phyloP scores from a whole-genome alignment of 2,797 vertebrate species.

The Chloroceryle amazona region DNA sequence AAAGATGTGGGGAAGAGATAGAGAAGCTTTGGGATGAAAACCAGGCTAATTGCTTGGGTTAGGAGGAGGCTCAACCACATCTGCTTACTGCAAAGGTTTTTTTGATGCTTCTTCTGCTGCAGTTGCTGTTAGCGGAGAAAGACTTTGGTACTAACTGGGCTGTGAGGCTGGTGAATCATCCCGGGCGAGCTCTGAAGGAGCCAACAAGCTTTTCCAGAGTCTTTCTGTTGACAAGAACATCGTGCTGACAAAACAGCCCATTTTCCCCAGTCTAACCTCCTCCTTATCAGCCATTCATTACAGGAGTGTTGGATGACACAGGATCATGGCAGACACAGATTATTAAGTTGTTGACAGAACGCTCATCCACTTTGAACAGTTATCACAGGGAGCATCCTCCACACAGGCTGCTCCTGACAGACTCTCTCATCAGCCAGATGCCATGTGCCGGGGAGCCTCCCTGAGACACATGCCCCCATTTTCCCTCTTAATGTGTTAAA shows the following conservation, averaged over 20 bases:
- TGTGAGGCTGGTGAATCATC: not conserved
- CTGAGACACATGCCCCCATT: not conserved
- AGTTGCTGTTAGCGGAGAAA: not conserved
- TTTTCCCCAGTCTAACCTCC: conserved; percentile 47
- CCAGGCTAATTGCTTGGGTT: not conserved
- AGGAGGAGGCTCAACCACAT: not conserved
- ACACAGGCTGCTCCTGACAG: conserved; percentile 65
- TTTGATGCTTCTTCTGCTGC: not conserved
- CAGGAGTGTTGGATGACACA: conserved; percentile 47
- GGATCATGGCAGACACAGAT: conserved; percentile 28
- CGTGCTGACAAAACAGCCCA: conserved; percentile 52
- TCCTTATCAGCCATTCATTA: conserved; percentile 45
- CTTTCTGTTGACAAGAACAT: conserved; percentile 20
- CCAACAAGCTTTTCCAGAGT: not conserved
- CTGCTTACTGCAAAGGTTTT: not conserved
- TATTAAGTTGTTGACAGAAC: conserved; percentile 69
- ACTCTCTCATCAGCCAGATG: conserved; percentile 54
- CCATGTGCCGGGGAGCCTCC: conserved; percentile 16
- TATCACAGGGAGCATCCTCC: conserved; percentile 56
- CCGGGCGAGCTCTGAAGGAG: fast-evolving
- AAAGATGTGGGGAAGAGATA: not conserved
- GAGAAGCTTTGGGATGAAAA: not conserved
- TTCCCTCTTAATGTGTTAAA: not conserved
- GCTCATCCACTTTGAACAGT: conserved; percentile 48
- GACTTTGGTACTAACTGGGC: not conserved